Conservation (phyloP, 2,797 vertebrate genomes). For the Eidolon dupreanum region DNA sequence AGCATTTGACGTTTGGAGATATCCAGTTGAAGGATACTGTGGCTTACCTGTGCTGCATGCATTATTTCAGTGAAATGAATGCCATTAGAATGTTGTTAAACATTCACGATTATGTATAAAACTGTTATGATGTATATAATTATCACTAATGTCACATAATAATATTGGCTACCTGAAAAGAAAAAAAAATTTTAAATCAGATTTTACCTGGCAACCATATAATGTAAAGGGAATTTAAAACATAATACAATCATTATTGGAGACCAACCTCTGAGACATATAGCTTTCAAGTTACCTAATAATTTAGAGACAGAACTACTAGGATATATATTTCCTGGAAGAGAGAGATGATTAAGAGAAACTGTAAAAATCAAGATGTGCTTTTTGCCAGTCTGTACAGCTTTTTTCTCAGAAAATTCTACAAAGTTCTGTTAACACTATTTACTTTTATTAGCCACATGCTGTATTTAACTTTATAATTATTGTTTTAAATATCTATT, state of each 20-base stretch:
- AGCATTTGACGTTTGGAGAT: neutral
- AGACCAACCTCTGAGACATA: neutral
- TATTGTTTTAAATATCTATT: neutral
- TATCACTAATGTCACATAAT: neutral
- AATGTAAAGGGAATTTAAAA: neutral
- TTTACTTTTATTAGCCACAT: neutral
- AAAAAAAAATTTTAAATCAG: neutral
- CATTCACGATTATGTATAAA: neutral
- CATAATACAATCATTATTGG: neutral
- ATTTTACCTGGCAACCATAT: neutral
- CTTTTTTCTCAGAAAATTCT: neutral
- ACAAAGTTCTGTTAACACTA: neutral
- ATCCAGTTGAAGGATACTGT: neutral
- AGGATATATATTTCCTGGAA: neutral
- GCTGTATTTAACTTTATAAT: neutral
- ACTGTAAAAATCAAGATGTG: neutral
- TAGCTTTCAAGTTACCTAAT: neutral
- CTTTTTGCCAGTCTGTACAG: neutral
- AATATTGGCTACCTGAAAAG: neutral
- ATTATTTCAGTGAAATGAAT: neutral
- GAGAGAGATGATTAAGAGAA: neutral
- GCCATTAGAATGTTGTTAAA: neutral
- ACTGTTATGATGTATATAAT: neutral
- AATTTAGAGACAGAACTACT: slow-evolving; percentile 24
- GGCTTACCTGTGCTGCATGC: neutral